Base-by-base conservation (phyloP, 2,797 vertebrate genomes). In the Sebastes cheni region DNA sequence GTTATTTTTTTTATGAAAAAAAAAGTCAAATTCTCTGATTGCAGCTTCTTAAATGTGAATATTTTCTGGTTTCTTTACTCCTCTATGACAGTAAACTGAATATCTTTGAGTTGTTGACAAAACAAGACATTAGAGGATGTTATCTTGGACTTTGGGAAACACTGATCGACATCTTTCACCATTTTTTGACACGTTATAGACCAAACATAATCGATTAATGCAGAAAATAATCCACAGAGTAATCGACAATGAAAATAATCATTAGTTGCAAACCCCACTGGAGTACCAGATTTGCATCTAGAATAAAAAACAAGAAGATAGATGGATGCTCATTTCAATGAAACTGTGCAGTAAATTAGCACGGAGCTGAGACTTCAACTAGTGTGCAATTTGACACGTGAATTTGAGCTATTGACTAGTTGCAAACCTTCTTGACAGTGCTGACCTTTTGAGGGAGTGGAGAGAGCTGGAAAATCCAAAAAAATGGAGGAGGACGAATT, bases 401-500 rank as follows among this genome's bases (percentile, higher is more conserved):
- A 56, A 81, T 76, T 20, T 64, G 54, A 81, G 36, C 25, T 58
- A 25, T 34, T 68, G 79, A 71, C 34, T 42, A 46, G 18, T 32
- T 39, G 36, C 62, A 60, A 65, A 77, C 68, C 25, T 39, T 27
- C 30, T 13, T 14, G 75, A 79, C 66, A 39, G 60, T 8, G 22
- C 13, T 67, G 54, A 79, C 72, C 69, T 88, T 74, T 77, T 39
- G 29, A 34, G 32, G 50, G 22, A 71, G 68, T 66, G 22, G 23
- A 61, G 50, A 67, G 25, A 27, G 69, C 42, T 22, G 10, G 22
- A 58, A 73, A 36, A 12, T 64, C 32, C 61, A 25, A 59, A 71
- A 71, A 27, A 69, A 36, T 55, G 27, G 52, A 32, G 46, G 11
- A 30, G 10, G 14, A 29, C 34, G 20, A 61, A 54, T 61, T 60